Evolutionary conservation across 2,797 vertebrate species (phyloP).

Genomic region (Acrossocheilus wenchowensis): DNA sequence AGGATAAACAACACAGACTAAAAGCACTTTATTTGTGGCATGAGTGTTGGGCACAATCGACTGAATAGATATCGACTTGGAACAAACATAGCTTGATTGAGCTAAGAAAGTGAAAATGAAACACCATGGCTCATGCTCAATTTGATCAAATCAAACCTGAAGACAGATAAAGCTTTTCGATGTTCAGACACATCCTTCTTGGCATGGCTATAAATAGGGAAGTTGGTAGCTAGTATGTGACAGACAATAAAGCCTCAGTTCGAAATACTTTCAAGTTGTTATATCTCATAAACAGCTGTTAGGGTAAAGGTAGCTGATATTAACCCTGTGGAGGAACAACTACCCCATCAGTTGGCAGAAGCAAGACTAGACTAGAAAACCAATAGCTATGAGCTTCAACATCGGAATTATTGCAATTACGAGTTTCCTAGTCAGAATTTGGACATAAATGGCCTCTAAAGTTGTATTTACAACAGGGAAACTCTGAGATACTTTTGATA

Average conservation of each 20-base stretch:
- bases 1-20: not conserved
- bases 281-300: conserved; percentile 32
- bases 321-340: conserved; percentile 7
- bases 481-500: no score
- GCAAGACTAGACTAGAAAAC: not conserved
- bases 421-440: not conserved
- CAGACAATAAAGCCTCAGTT: conserved; percentile 24
- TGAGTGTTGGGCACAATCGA: conserved; percentile 36
- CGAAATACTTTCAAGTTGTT: conserved; percentile 34
- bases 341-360: conserved; percentile 1
- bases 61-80: conserved; percentile 55
- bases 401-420: no score
- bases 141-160: conserved; percentile 56
- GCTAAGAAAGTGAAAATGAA: conserved; percentile 57
- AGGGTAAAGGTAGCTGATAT: conserved; percentile 24
- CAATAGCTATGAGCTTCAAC: not conserved
- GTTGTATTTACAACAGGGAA: not conserved
- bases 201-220: conserved; percentile 49
- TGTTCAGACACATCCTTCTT: conserved; percentile 52
- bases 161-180: conserved; percentile 37
- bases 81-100: conserved; percentile 58
- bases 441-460: not conserved
- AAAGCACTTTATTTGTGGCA: conserved; percentile 49
- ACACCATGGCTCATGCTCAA: conserved; percentile 59
- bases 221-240: conserved; percentile 10